Conservation (phyloP, 2,888 invertebrate species). For the Caenorhabditis japonica region DNA sequence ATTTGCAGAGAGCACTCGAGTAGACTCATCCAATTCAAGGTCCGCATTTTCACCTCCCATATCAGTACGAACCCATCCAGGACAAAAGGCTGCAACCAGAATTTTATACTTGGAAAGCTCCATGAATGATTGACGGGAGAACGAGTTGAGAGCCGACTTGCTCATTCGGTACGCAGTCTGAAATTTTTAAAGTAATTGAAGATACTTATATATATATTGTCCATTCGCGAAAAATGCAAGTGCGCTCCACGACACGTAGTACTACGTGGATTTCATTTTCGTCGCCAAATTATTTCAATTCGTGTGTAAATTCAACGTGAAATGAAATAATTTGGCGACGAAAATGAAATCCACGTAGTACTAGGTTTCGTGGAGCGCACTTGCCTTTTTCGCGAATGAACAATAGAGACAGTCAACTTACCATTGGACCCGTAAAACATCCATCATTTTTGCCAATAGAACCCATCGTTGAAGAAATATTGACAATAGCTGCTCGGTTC, state of each 20-base stretch:
- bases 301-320: too few relatives aligned
- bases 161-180: conserved; percentile 51
- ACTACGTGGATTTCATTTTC: too few relatives aligned
- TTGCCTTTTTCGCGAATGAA: too few relatives aligned
- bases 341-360: too few relatives aligned
- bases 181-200: not conserved
- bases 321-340: too few relatives aligned
- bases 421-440: conserved; percentile 51
- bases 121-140: conserved; percentile 55
- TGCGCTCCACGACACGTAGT: too few relatives aligned
- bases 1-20: conserved; percentile 17
- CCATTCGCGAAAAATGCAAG: too few relatives aligned
- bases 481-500: conserved; percentile 58
- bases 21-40: conserved; percentile 39
- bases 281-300: too few relatives aligned
- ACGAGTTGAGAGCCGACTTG: conserved; percentile 64
- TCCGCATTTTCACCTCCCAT: conserved; percentile 66
- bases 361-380: too few relatives aligned
- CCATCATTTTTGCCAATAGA: conserved; percentile 56
- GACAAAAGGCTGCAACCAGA: conserved; percentile 55
- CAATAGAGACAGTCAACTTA: conserved; percentile 1
- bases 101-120: conserved; percentile 53
- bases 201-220: too few relatives aligned
- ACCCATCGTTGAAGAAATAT: conserved; percentile 63
- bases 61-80: conserved; percentile 69